Conservation (phyloP, 1,140 invertebrate species). For the Bombus turneri region DNA sequence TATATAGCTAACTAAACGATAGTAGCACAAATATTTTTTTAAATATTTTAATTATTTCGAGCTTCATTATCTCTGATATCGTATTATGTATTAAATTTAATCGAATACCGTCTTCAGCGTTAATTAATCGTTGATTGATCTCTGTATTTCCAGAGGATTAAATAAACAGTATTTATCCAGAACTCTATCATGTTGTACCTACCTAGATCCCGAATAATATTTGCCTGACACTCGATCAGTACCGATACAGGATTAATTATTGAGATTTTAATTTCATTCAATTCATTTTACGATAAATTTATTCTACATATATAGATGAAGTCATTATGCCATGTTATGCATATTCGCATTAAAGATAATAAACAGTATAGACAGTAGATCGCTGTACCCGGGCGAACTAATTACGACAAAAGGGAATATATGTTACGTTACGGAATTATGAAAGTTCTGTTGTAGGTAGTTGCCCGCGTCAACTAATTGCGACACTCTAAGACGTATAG, state of each 20-base stretch:
- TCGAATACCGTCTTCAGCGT: neutral
- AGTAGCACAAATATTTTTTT: neutral
- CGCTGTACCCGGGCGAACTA: slow-evolving; percentile 35
- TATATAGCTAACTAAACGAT: no score
- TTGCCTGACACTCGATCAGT: neutral
- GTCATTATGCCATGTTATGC: no score
- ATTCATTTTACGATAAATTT: neutral
- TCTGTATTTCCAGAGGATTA: neutral
- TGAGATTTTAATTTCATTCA: neutral
- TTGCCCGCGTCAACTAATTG: slow-evolving; percentile 60
- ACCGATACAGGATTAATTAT: neutral
- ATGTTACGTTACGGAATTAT: slow-evolving; percentile 52
- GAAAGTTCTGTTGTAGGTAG: slow-evolving; percentile 48
- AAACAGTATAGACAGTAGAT: no score
- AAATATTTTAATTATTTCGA: neutral
- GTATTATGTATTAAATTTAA: neutral
- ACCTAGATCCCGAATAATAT: neutral
- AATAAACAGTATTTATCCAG: neutral
- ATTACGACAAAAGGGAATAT: slow-evolving; percentile 53
- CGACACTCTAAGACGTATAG: slow-evolving; percentile 46
- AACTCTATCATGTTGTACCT: neutral
- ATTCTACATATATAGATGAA: neutral
- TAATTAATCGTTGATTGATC: slow-evolving; percentile 1
- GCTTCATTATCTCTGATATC: neutral
- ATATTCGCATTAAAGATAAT: no score